These are phyloP conservation scores for Tipula helvola DNA, from an alignment of 2,888 invertebrate genomes.

Conservation along the genomic window DNA sequence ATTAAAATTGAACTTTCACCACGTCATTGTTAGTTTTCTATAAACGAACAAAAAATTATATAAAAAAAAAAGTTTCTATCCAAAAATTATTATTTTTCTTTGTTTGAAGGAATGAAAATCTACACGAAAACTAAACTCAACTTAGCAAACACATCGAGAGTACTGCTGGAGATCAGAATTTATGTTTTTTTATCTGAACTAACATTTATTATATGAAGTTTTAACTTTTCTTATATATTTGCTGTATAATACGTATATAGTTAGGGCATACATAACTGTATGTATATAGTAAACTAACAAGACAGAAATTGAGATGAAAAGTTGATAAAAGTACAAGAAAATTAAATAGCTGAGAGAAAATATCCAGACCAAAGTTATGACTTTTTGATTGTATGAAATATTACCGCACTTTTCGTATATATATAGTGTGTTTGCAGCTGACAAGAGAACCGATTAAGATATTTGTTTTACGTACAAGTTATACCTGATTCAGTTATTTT, in stretches of 20 bases:
- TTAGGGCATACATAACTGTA: not conserved
- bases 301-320: conserved; percentile 4
- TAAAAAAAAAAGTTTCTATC: not conserved
- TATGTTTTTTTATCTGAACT: not conserved
- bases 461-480: not conserved
- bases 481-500: not conserved
- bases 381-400: not conserved
- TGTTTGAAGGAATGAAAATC: not conserved
- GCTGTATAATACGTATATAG: not conserved
- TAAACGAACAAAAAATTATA: not conserved
- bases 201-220: not conserved
- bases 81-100: not conserved
- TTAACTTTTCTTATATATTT: not conserved
- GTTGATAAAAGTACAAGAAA: not conserved
- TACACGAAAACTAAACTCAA: not conserved
- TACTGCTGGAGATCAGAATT: not conserved
- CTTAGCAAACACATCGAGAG: not conserved
- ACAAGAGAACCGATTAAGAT: not conserved
- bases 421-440: not conserved
- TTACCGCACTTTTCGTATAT: not conserved
- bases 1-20: not conserved
- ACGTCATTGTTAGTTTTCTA: not conserved
- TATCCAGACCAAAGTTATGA: not conserved
- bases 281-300: not conserved
- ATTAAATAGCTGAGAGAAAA: not conserved